Base-by-base conservation (phyloP, 2,888 invertebrate genomes). In the Vanessa cardui region DNA sequence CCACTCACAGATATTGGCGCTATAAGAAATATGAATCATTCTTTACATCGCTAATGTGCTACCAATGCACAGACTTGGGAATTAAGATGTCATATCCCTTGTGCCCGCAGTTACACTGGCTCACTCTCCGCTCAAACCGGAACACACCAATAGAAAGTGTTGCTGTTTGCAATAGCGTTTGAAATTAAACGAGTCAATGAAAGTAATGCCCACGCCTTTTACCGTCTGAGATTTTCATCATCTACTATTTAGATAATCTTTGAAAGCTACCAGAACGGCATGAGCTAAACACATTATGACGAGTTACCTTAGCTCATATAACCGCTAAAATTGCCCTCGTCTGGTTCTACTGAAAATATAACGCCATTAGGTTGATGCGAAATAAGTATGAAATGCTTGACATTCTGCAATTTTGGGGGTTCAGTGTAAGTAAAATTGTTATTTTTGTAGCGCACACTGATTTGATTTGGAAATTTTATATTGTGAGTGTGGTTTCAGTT, bases 271-370 rank as follows among this genome's bases (percentile, higher is more conserved):
- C 73, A 73, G 75, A 78, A 76, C 73, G 77, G 82, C 76, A 77
- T 79, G 80, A 77, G 79, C 82, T 89, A 86, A 89, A 85, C 85
- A 81, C 84, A 87, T 90, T 89, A 90, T 84, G 85, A 86, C 85
- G 83, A 84, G 85, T 82, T 84, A 80, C 82, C 79, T 76, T 73
- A 68, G 76, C 77, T 79, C 83, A 83, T 82, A 81, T 79, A 73
- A 66, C 66, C 62, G 76, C 70, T 71, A 82, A 74, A 74, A 79
- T 79, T 82, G 80, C 78, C 81, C 80, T n/a, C 18, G 56, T 56
- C 33, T 76, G 81, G 80, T 77, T 62, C 73, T 46, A 33, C 61
- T 49, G 16, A 39, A 68, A 70, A 68, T 68, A 68, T 70, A 65
- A 62, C 68, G 54, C 70, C 68, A 68, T 70, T 70, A 65, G 60